These are phyloP conservation scores for Argyrosomus japonicus DNA, from an alignment of 2,113 vertebrate genomes.

Conservation along the genomic window DNA sequence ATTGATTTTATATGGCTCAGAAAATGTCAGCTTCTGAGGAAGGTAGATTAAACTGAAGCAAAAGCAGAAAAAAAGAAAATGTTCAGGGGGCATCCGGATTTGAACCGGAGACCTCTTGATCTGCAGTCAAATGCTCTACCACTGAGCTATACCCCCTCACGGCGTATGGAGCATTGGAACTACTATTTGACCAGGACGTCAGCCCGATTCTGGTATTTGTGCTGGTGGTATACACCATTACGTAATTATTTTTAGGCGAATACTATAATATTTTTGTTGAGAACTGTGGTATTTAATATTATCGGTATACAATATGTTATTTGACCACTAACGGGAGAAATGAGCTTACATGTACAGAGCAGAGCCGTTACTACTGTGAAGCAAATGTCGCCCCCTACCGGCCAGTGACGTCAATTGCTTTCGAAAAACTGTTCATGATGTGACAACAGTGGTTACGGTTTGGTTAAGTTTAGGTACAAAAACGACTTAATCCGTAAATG, in stretches of 20 bases:
- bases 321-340: too few species aligned
- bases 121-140: conserved; percentile 94
- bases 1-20: neutral
- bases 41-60: neutral
- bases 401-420: too few species aligned
- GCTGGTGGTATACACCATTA: rapidly evolving
- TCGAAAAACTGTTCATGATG: too few species aligned
- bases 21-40: neutral
- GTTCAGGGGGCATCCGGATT: conserved; percentile 89
- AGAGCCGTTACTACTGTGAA: too few species aligned
- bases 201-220: rapidly evolving
- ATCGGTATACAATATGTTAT: too few species aligned
- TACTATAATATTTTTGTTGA: too few species aligned
- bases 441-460: neutral
- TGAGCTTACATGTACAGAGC: too few species aligned
- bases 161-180: rapidly evolving
- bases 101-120: conserved; percentile 91
- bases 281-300: too few species aligned
- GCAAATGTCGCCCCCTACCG: too few species aligned
- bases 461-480: too few species aligned
- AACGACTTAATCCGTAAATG: too few species aligned
- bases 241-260: rapidly evolving
- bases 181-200: rapidly evolving
- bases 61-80: rapidly evolving
- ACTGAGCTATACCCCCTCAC: conserved; percentile 90